Conservation (phyloP, 2,888 invertebrate genomes). For the Drosophila sordidapex region DNA sequence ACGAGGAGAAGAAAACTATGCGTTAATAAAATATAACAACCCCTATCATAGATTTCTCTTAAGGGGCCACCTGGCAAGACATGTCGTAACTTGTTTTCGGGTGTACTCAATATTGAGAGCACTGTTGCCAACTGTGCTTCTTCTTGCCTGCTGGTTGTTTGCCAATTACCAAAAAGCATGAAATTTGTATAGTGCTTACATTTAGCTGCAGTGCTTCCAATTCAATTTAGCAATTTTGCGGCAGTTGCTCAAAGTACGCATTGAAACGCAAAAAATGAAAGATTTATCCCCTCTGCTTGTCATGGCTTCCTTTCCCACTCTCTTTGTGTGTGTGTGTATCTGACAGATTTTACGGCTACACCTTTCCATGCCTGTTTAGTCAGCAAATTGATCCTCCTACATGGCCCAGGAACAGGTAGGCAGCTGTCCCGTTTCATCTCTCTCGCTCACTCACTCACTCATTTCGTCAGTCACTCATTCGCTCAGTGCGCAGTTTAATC, state of each 20-base stretch:
- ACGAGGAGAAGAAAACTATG: background rate
- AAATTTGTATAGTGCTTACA: conserved; percentile 53
- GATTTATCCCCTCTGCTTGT: conserved; percentile 50
- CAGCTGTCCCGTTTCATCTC: conserved; percentile 43
- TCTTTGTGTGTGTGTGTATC: conserved; percentile 36
- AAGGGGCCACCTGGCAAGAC: conserved; percentile 59
- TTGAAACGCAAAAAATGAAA: conserved; percentile 76
- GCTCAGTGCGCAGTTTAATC: conserved; percentile 75
- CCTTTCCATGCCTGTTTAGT: conserved; percentile 75
- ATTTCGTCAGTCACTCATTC: background rate
- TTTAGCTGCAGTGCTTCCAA: conserved; percentile 37
- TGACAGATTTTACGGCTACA: conserved; percentile 75
- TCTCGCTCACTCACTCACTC: background rate
- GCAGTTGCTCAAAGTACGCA: conserved; percentile 69
- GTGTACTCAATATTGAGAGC: conserved; percentile 27
- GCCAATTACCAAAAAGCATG: conserved; percentile 76
- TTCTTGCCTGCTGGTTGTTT: conserved; percentile 48
- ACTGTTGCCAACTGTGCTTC: conserved; percentile 57
- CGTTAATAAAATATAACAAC: conserved; percentile 38
- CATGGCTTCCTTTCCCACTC: background rate
- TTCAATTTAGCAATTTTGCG: conserved; percentile 75
- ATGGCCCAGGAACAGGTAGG: conserved; percentile 61
- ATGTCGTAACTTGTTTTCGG: conserved; percentile 57
- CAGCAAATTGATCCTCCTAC: conserved; percentile 80
- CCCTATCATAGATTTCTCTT: conserved; percentile 33